Conservation (phyloP, 92 coral and sea anemone species). For the Epizoanthus ramosus region DNA sequence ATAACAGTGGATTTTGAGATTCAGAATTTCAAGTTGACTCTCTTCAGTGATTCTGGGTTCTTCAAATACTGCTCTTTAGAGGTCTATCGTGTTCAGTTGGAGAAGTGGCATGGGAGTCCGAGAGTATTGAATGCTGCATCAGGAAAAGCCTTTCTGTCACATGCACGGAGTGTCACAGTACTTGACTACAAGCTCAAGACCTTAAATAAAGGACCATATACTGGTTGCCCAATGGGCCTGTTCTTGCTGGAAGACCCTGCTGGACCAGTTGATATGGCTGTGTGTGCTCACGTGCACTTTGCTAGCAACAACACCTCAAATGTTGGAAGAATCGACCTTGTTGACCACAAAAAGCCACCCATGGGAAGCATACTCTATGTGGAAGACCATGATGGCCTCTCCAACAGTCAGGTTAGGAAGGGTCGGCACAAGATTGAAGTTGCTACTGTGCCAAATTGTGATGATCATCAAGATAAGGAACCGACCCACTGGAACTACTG, state of each 20-base stretch:
- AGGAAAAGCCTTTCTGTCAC: conserved; percentile 29
- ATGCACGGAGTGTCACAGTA: neutral
- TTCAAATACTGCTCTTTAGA: conserved; percentile 38
- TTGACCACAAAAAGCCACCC: conserved; percentile 45
- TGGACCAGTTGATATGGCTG: neutral
- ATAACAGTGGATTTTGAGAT: neutral
- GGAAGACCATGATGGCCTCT: conserved; percentile 35
- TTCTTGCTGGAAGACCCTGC: conserved; percentile 49
- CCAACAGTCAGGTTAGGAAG: neutral
- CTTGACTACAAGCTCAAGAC: conserved; percentile 61
- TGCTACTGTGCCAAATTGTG: neutral
- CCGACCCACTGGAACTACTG: no score
- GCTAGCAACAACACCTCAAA: neutral
- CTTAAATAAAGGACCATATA: neutral
- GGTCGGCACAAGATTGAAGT: conserved; percentile 4
- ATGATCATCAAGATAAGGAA: no score
- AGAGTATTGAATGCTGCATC: conserved; percentile 10
- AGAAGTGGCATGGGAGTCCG: neutral
- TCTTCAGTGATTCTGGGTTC: conserved; percentile 5
- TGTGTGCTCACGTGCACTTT: conserved; percentile 65
- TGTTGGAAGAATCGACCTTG: conserved; percentile 34
- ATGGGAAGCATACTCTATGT: neutral
- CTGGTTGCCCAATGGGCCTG: conserved; percentile 51
- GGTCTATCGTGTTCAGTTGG: neutral
- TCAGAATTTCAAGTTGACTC: conserved; percentile 33